Evolutionary conservation across 37 sponge, comb jelly and placozoan genomes (phyloP), one percentile per base, ranked within the genome.

Genomic region (Ephydatia muelleri): DNA sequence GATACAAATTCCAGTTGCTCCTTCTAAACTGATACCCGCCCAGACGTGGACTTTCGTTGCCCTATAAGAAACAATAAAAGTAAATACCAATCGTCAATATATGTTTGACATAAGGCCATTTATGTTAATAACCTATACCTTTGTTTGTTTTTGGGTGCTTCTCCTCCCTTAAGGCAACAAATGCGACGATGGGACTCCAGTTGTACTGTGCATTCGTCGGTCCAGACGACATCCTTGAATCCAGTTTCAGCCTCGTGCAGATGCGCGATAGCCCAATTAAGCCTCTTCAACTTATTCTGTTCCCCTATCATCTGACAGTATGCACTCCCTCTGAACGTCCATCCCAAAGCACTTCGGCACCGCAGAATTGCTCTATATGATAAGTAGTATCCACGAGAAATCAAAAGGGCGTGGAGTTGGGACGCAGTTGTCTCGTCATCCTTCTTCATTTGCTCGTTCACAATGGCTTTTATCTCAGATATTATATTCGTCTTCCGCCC

Each of bases 361-460:
- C 68, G 30, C 71, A 81, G 5, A 19, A 65, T 72, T 21, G 82
- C 70, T 14, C 66, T 65, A 14, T 65, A 22, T 22, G 66, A 65
- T 14, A 65, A 65, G 21, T 22, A 14, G 21, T 65, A 21, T 65
- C 66, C 66, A 65, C 66, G n/a, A 37, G 27, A 16, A 5, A 14
- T 5, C 36, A 83, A 43, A 16, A 75, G 35, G 5, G 11, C 76
- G 13, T n/a, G 68, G 5, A 83, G 76, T 29, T 83, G 84, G 2
- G 30, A 38, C 5, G 84, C 76, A 47, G 75, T 83, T 30, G 84
- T 74, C 32, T 74, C 76, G 68, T 83, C 84, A 74, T 83, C 84
- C 25, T 26, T 28, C 65, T 13, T 23, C 84, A 83, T 83, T 49
- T 83, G 34, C 19, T 25, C 84, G 23, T 83, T 76, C 25, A 83